phyloP scores from a whole-genome alignment of 2,888 invertebrate genomes.

The Megastigmus dorsalis region DNA sequence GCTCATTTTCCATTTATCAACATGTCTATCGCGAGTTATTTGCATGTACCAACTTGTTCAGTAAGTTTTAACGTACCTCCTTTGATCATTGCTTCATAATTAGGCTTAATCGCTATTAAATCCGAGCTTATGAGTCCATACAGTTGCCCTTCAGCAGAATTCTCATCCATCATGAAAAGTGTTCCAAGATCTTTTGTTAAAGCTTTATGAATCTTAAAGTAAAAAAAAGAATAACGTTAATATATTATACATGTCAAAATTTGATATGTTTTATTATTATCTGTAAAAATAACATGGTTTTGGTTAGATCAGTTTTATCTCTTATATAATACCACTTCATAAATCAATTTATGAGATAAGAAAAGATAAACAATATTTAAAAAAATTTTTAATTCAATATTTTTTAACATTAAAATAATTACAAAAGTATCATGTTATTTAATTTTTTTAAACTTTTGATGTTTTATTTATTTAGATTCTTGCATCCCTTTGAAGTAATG shows the following conservation, averaged over 20 bases:
- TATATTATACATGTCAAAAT: no score
- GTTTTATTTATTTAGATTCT: neutral
- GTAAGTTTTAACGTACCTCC: constrained; percentile 88
- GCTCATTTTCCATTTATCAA: constrained; percentile 11
- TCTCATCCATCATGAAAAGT: constrained; percentile 85
- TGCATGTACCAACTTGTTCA: constrained; percentile 81
- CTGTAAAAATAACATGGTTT: no score
- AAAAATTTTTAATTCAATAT: constrained; percentile 22
- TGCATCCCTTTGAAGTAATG: no score
- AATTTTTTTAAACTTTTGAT: no score
- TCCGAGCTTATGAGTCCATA: constrained; percentile 87
- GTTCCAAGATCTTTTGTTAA: constrained; percentile 88
- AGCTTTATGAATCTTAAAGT: constrained; percentile 79
- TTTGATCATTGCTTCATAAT: constrained; percentile 92
- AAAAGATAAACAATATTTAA: no score
- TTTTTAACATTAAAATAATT: neutral
- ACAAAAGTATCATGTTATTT: no score
- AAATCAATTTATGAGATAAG: no score
- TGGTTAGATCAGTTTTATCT: no score
- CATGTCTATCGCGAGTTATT: neutral
- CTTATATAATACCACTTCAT: no score
- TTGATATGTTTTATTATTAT: no score
- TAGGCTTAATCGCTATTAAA: constrained; percentile 87
- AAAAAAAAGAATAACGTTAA: no score
- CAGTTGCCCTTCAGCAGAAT: constrained; percentile 81